Evolutionary conservation across 2,113 vertebrate genomes (phyloP).

Genomic region (Datnioides undecimradiatus): DNA sequence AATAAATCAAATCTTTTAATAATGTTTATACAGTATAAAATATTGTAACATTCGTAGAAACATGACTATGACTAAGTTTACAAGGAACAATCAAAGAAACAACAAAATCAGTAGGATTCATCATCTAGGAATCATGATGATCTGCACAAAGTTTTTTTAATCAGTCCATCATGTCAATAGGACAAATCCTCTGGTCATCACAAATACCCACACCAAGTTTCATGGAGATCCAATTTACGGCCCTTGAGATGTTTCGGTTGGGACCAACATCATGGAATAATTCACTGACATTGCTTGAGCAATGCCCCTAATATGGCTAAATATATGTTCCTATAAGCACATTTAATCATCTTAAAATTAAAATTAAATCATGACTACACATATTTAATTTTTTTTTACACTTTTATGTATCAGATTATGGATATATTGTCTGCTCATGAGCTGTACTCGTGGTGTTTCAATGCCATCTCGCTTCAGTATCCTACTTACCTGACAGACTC

Average conservation of each 20-base stretch:
- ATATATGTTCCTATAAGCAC: background rate
- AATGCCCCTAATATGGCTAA: background rate
- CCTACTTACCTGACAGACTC: constrained; percentile 45
- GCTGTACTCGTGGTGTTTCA: constrained; percentile 8
- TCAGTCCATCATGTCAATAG: no score
- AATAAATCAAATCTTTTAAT: background rate
- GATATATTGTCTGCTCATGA: background rate
- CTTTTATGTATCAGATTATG: background rate
- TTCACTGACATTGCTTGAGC: background rate
- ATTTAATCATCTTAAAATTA: no score
- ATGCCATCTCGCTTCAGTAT: constrained; percentile 22
- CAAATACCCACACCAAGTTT: background rate
- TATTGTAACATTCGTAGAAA: no score
- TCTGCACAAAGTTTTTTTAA: background rate
- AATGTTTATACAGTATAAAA: no score
- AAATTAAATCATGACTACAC: background rate
- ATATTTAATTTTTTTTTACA: background rate
- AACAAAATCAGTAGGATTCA: background rate
- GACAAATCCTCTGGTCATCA: background rate
- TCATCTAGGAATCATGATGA: background rate
- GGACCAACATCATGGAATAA: background rate
- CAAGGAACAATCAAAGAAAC: background rate
- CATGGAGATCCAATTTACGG: background rate
- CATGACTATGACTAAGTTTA: no score
- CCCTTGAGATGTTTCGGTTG: background rate